Evolutionary conservation across 1,140 invertebrate genomes (phyloP).

Genomic region (Cyclargus thomasi): DNA sequence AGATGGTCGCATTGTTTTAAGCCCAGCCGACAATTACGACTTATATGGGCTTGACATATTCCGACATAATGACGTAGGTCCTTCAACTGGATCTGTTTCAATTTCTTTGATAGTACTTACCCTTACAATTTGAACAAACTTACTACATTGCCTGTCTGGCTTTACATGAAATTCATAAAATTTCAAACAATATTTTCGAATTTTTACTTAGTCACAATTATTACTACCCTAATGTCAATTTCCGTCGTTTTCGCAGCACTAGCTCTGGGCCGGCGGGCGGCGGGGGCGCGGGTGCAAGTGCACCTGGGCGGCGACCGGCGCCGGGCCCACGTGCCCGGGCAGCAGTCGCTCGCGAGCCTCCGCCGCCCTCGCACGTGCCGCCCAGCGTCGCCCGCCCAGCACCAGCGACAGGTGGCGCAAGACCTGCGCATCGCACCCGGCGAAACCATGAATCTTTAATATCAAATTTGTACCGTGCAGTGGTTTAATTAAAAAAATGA

Average conservation of each 20-base stretch:
- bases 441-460: conserved; percentile 56
- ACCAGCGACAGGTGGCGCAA: conserved; percentile 58
- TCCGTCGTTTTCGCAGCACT: conserved; percentile 14
- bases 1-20: no score
- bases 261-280: conserved; percentile 20
- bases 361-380: conserved; percentile 24
- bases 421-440: conserved; percentile 52
- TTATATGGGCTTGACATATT: no score
- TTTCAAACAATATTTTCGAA: no score
- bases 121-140: no score
- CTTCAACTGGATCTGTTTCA: no score
- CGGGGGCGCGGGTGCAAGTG: conserved; percentile 42
- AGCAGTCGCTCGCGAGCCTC: conserved; percentile 53
- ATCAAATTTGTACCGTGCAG: conserved; percentile 45
- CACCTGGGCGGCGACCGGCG: conserved; percentile 61
- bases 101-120: no score
- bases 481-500: conserved; percentile 32
- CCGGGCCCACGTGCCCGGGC: conserved; percentile 59
- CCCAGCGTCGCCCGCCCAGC: conserved; percentile 28
- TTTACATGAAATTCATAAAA: no score
- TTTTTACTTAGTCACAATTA: no score
- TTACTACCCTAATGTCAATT: neutral
- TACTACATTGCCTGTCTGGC: no score
- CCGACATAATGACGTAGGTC: no score
- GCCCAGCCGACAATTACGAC: no score